These are phyloP conservation scores for Rousettus madagascariensis DNA, from an alignment of 2,797 vertebrate species.

Conservation along the genomic window DNA sequence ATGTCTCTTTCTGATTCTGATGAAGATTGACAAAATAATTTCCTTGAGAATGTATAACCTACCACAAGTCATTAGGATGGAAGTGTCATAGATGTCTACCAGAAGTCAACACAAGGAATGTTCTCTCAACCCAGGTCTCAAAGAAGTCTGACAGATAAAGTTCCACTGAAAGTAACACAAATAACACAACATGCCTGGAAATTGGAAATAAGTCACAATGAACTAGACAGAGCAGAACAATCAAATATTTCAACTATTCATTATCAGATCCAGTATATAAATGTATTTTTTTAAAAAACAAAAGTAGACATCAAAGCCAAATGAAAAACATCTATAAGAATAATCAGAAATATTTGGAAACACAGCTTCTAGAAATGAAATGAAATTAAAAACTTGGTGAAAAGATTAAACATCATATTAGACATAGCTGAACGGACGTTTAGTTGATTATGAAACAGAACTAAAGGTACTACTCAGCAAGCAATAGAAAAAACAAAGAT, in stretches of 20 bases:
- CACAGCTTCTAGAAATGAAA: neutral
- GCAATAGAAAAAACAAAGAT: neutral
- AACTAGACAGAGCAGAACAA: neutral
- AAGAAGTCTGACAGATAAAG: neutral
- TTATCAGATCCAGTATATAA: neutral
- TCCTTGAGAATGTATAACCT: neutral
- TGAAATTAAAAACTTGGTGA: neutral
- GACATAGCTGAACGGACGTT: neutral
- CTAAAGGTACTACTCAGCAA: neutral
- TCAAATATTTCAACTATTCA: neutral
- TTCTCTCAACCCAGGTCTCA: neutral
- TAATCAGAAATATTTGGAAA: neutral
- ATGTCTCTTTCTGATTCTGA: neutral
- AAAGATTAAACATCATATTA: neutral
- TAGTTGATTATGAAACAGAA: neutral
- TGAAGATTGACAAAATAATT: constrained; percentile 1
- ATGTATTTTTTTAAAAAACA: neutral
- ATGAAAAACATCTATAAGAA: neutral
- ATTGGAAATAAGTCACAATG: neutral
- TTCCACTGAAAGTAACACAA: neutral
- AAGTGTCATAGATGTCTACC: neutral
- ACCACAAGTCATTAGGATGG: neutral
- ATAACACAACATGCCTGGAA: neutral
- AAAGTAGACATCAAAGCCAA: neutral
- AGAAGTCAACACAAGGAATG: neutral